Conservation (phyloP, 2,888 invertebrate species). For the Mamestra brassicae region DNA sequence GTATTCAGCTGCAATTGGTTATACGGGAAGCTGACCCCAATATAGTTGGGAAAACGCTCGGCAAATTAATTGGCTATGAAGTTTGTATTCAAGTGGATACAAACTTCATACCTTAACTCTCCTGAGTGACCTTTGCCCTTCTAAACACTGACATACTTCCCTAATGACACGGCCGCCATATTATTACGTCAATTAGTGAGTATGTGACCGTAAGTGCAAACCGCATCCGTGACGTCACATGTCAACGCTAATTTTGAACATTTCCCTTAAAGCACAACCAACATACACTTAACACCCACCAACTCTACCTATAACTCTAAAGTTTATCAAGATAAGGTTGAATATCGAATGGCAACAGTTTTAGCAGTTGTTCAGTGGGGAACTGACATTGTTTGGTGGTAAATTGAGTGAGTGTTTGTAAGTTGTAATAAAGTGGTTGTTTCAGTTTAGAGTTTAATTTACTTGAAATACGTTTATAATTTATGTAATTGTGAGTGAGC, state of each 20-base stretch:
- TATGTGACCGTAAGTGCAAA: constrained; percentile 49
- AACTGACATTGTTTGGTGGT: constrained; percentile 24
- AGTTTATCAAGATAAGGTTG: fast-evolving
- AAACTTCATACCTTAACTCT: neutral
- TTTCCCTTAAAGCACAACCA: constrained; percentile 40
- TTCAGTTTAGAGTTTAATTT: constrained; percentile 27
- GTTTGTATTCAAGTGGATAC: too few relatives aligned
- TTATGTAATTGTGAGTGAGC: neutral
- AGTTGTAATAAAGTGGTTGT: constrained; percentile 35
- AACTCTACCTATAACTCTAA: neutral
- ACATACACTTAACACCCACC: neutral
- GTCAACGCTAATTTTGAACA: constrained; percentile 44
- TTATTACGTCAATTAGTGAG: constrained; percentile 38
- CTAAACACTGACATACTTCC: constrained; percentile 20
- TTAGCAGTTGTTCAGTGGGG: neutral
- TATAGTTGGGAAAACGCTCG: too few relatives aligned
- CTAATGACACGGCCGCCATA: neutral
- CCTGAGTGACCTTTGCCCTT: constrained; percentile 8
- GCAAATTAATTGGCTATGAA: too few relatives aligned
- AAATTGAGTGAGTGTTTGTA: constrained; percentile 39
- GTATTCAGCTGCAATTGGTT: too few relatives aligned
- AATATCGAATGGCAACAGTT: neutral
- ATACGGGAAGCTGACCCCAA: too few relatives aligned
- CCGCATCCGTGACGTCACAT: constrained; percentile 52
- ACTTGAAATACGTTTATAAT: constrained; percentile 10